Evolutionary conservation across 2,888 invertebrate genomes (phyloP).

Genomic region (Molanna angustata): DNA sequence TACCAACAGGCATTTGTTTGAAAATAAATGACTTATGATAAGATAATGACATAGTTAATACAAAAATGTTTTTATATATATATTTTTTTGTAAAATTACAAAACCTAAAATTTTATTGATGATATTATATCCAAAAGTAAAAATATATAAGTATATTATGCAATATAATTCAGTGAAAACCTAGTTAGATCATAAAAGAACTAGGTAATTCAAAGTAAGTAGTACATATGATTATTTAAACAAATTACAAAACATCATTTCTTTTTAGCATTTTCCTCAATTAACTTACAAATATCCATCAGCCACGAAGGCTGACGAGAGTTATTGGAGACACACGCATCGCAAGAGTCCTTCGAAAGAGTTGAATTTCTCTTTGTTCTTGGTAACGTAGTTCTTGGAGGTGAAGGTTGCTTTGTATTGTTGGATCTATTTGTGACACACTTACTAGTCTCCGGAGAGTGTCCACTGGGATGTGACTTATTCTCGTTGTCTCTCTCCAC

Average conservation of each 20-base stretch:
- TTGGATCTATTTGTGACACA: background rate
- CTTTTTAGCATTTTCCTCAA: constrained; percentile 31
- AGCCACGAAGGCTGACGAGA: constrained; percentile 30
- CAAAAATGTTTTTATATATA: no score
- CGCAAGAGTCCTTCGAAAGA: constrained; percentile 21
- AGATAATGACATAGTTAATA: no score
- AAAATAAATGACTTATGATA: no score
- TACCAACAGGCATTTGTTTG: no score
- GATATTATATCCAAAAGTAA: no score
- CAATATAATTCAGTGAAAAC: no score
- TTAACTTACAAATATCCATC: constrained; percentile 29
- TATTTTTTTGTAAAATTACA: no score
- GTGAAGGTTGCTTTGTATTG: constrained; percentile 19
- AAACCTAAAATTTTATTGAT: no score
- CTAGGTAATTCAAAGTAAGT: no score
- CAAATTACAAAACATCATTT: constrained; percentile 31
- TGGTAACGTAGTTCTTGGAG: constrained; percentile 30
- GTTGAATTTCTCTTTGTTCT: constrained; percentile 24
- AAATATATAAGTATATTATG: no score
- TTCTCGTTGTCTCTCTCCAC: constrained; percentile 22
- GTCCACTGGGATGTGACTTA: constrained; percentile 1
- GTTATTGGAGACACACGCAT: constrained; percentile 12
- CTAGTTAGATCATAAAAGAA: no score
- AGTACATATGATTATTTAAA: no score
- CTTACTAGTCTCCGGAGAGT: constrained; percentile 10